Conservation (phyloP, 1,140 invertebrate species). For the Panagrolaimus sp. region DNA sequence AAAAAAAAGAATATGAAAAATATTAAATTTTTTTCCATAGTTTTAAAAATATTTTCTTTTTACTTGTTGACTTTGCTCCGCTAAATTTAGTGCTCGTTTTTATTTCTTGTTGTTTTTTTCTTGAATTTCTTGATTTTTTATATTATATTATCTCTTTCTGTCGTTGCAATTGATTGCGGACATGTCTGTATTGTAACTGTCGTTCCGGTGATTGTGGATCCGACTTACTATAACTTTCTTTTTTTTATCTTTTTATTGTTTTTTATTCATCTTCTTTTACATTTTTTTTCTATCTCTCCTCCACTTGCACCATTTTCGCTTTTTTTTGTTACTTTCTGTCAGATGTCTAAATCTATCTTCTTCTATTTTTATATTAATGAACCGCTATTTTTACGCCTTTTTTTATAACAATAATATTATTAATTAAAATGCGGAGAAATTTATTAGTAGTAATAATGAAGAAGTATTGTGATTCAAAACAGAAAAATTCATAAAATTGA, state of each 20-base stretch:
- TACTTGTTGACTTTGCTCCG: no score
- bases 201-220: conserved; percentile 14
- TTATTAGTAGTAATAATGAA: no score
- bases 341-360: no score
- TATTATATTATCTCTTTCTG: background rate
- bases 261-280: background rate
- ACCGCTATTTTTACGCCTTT: no score
- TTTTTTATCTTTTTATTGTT: background rate
- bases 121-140: background rate
- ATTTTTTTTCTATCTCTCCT: background rate
- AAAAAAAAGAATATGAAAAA: no score
- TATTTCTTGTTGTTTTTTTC: conserved; percentile 7
- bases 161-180: conserved; percentile 1
- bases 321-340: conserved; percentile 6
- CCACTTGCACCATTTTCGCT: background rate
- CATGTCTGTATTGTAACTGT: conserved; percentile 15
- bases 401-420: no score
- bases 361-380: no score
- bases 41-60: no score
- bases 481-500: no score
- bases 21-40: no score
- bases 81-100: background rate
- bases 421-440: no score
- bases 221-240: background rate
- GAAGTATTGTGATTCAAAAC: no score